Conservation (phyloP, 2,113 vertebrate genomes). For the Panthera uncia region DNA sequence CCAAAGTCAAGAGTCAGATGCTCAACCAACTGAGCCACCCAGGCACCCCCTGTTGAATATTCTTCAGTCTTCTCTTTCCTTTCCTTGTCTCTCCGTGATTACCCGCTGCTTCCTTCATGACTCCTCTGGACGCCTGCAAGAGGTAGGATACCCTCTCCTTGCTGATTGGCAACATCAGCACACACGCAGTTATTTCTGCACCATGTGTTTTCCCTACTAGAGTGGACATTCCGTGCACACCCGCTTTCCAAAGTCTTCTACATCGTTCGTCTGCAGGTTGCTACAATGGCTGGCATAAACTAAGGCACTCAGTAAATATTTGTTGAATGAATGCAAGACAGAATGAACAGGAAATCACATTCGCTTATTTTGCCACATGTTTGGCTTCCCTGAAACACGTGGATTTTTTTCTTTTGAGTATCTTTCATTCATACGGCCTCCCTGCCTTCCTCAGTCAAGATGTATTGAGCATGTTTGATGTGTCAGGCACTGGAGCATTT, state of each 20-base stretch:
- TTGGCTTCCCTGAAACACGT: background rate
- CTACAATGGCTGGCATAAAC: background rate
- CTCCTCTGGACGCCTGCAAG: background rate
- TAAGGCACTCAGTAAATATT: slow-evolving; percentile 5
- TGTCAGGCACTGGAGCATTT: background rate
- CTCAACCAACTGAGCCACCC: too few relatives aligned
- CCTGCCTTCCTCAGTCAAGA: background rate
- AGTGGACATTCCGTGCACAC: background rate
- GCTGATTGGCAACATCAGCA: accelerated
- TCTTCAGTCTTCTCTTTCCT: background rate
- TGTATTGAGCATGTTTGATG: background rate
- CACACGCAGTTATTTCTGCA: background rate
- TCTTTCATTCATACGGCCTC: background rate
- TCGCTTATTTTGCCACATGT: background rate
- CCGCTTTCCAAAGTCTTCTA: background rate
- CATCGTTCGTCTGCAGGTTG: background rate
- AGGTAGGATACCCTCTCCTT: background rate
- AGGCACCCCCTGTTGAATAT: background rate
- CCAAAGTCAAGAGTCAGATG: too few relatives aligned
- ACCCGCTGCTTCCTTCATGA: background rate
- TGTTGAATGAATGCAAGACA: background rate
- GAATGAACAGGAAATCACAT: background rate
- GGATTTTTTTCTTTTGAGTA: background rate
- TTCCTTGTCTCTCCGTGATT: background rate
- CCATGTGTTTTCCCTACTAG: background rate